phyloP scores from a whole-genome alignment of 2,888 invertebrate genomes.

The Camponotus fellah region DNA sequence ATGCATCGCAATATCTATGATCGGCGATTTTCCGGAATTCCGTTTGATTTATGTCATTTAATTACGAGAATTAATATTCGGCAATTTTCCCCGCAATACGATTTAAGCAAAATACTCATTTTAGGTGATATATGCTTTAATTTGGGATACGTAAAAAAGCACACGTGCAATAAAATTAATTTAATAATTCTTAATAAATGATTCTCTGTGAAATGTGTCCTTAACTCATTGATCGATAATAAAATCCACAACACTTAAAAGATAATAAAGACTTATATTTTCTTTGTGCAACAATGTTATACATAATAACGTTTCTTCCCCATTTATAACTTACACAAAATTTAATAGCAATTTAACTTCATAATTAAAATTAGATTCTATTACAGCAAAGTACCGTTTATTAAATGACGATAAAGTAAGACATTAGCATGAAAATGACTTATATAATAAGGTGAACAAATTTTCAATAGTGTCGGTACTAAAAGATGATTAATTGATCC shows the following conservation, averaged over 20 bases:
- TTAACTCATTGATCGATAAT: not conserved
- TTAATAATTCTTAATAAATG: not conserved
- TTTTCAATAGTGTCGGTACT: not conserved
- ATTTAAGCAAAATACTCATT: not conserved
- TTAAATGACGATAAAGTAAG: not conserved
- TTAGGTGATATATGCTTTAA: not conserved
- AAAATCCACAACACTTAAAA: not conserved
- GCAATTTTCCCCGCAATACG: not conserved
- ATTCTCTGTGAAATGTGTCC: not conserved
- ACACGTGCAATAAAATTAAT: not conserved
- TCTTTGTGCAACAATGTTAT: not conserved
- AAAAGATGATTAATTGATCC: not conserved
- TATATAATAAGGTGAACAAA: not conserved
- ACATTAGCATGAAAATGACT: conserved; percentile 24
- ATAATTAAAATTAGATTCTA: not conserved
- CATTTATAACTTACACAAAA: not conserved
- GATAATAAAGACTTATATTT: not conserved
- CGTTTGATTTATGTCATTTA: not conserved
- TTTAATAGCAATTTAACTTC: conserved; percentile 34
- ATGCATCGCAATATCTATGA: not conserved
- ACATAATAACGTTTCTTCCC: not conserved
- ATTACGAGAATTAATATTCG: not conserved
- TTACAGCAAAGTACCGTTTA: not conserved
- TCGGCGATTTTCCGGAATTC: conserved; percentile 1
- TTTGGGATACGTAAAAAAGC: not conserved